A percentile compares a stretch with the other conserved stretches of the same genome.
Conservation (phyloP, 2,888 invertebrate species). For the Stegana nigrithorax region DNA sequence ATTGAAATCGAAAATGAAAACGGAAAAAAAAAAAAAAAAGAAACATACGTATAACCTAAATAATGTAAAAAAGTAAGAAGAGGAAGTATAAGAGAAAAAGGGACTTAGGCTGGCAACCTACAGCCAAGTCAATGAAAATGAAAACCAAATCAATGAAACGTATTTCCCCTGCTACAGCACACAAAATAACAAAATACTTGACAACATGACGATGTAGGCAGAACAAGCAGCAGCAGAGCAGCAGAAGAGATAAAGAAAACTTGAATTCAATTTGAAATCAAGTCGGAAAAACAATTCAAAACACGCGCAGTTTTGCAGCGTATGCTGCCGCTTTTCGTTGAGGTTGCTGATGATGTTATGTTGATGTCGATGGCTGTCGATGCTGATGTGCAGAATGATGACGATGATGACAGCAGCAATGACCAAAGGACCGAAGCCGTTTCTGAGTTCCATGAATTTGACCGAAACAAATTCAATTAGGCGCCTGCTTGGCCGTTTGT, state of each 20-base stretch:
- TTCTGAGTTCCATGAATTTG: slow-evolving; percentile 35
- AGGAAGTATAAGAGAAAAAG: no score
- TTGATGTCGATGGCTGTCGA: slow-evolving; percentile 14
- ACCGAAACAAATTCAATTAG: slow-evolving; percentile 61
- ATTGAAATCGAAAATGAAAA: slow-evolving; percentile 45
- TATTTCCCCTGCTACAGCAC: slow-evolving; percentile 37
- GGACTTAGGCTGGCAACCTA: no score
- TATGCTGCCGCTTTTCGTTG: slow-evolving; percentile 29
- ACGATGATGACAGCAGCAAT: not conserved
- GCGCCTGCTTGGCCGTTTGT: slow-evolving; percentile 38
- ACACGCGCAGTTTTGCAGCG: slow-evolving; percentile 10
- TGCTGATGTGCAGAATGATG: slow-evolving; percentile 26
- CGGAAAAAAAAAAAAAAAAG: slow-evolving; percentile 45
- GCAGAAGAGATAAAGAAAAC: slow-evolving; percentile 58
- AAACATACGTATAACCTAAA: no score
- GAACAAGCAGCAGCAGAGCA: no score
- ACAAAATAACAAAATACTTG: slow-evolving; percentile 41
- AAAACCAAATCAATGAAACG: slow-evolving; percentile 56
- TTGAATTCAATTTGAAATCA: slow-evolving; percentile 57
- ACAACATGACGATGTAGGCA: slow-evolving; percentile 35
- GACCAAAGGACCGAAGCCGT: not conserved
- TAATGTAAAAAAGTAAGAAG: no score
- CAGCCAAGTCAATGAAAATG: not conserved
- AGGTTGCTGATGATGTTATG: slow-evolving; percentile 10
- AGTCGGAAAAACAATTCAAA: slow-evolving; percentile 8